phyloP scores from a whole-genome alignment of 2,888 invertebrate species.

The Andrena praecox region DNA sequence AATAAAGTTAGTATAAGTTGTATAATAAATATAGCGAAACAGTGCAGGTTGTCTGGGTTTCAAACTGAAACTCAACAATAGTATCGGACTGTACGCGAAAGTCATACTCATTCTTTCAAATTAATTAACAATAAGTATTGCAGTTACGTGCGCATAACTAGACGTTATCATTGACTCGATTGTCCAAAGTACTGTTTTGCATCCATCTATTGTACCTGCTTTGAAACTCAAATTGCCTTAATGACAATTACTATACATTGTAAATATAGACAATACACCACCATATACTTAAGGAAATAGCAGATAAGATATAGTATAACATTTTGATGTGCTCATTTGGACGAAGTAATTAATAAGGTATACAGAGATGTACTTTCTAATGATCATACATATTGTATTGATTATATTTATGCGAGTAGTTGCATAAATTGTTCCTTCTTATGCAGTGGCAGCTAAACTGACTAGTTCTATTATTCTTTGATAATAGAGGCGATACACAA shows the following conservation, averaged over 20 bases:
- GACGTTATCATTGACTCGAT: conserved; percentile 58
- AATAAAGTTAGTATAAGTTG: conserved; percentile 58
- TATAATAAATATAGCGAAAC: conserved; percentile 57
- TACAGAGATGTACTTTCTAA: conserved; percentile 76
- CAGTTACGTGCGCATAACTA: conserved; percentile 45
- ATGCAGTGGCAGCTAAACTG: conserved; percentile 77
- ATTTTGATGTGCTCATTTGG: conserved; percentile 76
- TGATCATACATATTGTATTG: conserved; percentile 77
- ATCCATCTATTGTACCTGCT: conserved; percentile 81
- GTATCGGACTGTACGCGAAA: conserved; percentile 62
- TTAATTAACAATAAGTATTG: conserved; percentile 59
- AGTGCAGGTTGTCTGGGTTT: conserved; percentile 68
- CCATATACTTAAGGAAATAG: conserved; percentile 64
- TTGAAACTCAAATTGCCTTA: conserved; percentile 84
- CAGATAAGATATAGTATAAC: conserved; percentile 67
- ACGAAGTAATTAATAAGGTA: conserved; percentile 75
- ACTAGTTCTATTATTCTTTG: conserved; percentile 77
- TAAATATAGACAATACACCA: conserved; percentile 82
- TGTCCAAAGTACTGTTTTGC: conserved; percentile 64
- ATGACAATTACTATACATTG: conserved; percentile 81
- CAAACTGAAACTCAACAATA: conserved; percentile 70
- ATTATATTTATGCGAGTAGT: conserved; percentile 76
- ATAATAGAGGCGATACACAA: conserved; percentile 77
- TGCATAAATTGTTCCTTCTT: conserved; percentile 76
- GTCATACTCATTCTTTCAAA: conserved; percentile 68